These are phyloP conservation scores for Erebia aethiops DNA, from an alignment of 2,888 invertebrate species.

Conservation along the genomic window DNA sequence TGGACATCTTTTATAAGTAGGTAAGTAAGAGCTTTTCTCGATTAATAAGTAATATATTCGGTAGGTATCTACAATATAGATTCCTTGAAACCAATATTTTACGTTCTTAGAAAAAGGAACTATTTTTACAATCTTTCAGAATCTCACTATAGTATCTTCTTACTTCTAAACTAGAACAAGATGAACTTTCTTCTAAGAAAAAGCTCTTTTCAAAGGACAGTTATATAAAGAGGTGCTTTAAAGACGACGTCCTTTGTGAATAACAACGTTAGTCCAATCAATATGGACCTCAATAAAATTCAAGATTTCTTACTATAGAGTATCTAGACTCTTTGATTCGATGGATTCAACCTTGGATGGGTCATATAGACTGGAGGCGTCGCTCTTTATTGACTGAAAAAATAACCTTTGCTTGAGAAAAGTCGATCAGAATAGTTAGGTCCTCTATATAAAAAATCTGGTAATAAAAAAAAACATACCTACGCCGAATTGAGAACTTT, in stretches of 20 bases:
- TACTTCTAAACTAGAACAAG: constrained; percentile 1
- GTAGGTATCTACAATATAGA: too few species aligned
- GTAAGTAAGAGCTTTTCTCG: too few species aligned
- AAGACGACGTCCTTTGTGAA: background rate
- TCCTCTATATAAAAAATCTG: too few species aligned
- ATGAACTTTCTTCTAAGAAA: constrained; percentile 5
- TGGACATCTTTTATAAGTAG: too few species aligned
- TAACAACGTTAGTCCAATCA: constrained; percentile 6
- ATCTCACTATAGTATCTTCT: background rate
- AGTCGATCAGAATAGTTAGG: too few species aligned
- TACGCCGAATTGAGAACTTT: too few species aligned
- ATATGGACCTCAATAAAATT: constrained; percentile 6
- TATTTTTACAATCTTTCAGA: background rate
- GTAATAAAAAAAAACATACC: too few species aligned
- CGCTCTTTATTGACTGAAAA: background rate
- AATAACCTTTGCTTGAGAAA: background rate
- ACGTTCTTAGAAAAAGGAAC: background rate
- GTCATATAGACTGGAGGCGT: background rate
- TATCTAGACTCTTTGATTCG: background rate
- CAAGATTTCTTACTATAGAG: background rate
- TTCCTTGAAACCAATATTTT: too few species aligned
- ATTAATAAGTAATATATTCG: too few species aligned
- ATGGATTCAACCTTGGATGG: background rate
- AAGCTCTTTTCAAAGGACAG: constrained; percentile 1
- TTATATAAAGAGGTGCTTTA: background rate